Base-by-base conservation (phyloP, 2,113 vertebrate species). In the Leptocoma aspasia region DNA sequence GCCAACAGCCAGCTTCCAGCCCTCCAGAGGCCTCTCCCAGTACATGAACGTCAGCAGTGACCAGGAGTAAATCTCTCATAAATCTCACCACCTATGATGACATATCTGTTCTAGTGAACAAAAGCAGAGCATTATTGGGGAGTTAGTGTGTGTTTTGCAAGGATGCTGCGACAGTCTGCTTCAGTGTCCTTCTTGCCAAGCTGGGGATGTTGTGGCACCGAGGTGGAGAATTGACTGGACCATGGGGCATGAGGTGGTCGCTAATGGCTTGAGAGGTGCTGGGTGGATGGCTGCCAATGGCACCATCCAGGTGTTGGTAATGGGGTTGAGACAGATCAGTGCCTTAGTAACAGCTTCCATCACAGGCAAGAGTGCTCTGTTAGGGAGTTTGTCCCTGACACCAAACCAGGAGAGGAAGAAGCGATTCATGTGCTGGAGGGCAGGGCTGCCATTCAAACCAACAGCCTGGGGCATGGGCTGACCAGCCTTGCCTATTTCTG, bases 321-420 rank as follows among this genome's bases (percentile, higher is more conserved):
- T 65, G 64, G 26, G 30, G 5, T 47, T 89, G 80, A 30, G 2
- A 0, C 21, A 31, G 60, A 50, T 83, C 19, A 61, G 15, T 33
- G 50, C 33, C 56, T 89, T 50, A 22, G 3, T 81, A 66, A 31
- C 15, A 42, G 24, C 35, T 21, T 68, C 23, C 4, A 4, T 28
- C 56, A 39, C 0, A 3, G 23, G 37, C 20, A 31, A 13, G 35
- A 81, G 26, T 0, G 0, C 0, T 0, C 22, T 35, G 47, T 87
- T 70, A 70, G 35, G 5, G 0, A 7, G 23, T 60, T 83, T 49
- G 56, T 13, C 19, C 0, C 0, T 49, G 60, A 27, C 14, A 16
- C 9, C 33, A 15, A 1, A 39, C 13, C 12, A 15, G 23, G 24
- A 28, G 28, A 77, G 66, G 52, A 75, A 27, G 39, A 79, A 85